Percentiles rank a stretch among this genome's conserved stretches.
phyloP scores from a whole-genome alignment of 53 echinoderm and acorn worm species.

The Temnopleurus reevesii region DNA sequence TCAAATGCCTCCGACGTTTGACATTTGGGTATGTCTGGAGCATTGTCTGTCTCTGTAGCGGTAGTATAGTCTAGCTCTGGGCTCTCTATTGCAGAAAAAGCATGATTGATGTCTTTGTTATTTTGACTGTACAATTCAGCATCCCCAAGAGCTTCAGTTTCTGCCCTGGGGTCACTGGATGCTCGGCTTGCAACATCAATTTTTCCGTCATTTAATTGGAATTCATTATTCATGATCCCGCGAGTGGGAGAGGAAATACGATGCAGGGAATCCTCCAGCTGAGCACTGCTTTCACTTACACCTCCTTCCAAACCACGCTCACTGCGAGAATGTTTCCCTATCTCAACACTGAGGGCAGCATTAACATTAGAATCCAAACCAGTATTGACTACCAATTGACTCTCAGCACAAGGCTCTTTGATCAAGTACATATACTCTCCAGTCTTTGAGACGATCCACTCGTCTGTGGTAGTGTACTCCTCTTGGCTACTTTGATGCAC shows the following conservation, averaged over 20 bases:
- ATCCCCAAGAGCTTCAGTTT: neutral
- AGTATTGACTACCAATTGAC: neutral
- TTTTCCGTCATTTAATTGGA: slow-evolving; percentile 15
- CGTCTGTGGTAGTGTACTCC: slow-evolving; percentile 31
- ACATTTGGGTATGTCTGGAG: neutral
- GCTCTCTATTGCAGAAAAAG: neutral
- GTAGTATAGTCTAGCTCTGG: neutral
- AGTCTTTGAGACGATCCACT: neutral
- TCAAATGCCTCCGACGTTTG: neutral
- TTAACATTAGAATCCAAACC: neutral
- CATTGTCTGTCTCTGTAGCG: neutral
- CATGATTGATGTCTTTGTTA: slow-evolving; percentile 30
- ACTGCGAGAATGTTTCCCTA: neutral
- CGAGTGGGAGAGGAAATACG: neutral
- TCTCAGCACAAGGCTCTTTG: neutral
- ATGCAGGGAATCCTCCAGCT: slow-evolving; percentile 16
- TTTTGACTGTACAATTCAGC: neutral
- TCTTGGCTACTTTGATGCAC: slow-evolving; percentile 42
- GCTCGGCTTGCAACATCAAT: neutral
- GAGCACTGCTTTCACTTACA: slow-evolving; percentile 22
- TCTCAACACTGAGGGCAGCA: slow-evolving; percentile 47
- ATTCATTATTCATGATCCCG: slow-evolving; percentile 55
- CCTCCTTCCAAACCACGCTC: neutral
- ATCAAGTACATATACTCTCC: slow-evolving; percentile 28
- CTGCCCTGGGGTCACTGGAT: neutral